phyloP scores from a whole-genome alignment of 2,113 vertebrate genomes.

The Delphinus delphis region DNA sequence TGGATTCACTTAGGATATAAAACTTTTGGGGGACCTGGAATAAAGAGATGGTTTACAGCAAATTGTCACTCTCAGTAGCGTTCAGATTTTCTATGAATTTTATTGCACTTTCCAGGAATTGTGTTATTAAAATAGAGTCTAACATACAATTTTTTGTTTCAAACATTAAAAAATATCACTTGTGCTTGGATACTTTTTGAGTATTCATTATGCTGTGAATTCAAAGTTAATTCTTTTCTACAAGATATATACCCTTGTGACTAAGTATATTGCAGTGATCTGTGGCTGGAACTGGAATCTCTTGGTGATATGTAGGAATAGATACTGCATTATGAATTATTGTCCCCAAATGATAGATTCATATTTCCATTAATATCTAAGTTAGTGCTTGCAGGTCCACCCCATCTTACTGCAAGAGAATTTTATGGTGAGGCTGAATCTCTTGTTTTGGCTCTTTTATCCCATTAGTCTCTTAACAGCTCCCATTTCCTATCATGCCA shows the following conservation, averaged over 20 bases:
- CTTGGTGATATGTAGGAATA: conserved; percentile 35
- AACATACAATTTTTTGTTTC: conserved; percentile 22
- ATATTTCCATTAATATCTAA: neutral
- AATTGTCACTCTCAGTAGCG: neutral
- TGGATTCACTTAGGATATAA: neutral
- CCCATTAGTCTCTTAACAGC: neutral
- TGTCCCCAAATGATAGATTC: neutral
- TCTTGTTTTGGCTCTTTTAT: neutral
- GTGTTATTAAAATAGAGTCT: conserved; percentile 14
- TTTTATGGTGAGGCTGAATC: neutral
- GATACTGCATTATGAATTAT: neutral
- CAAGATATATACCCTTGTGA: neutral
- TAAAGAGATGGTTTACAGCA: conserved; percentile 15
- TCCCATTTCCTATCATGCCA: neutral
- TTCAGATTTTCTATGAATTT: conserved; percentile 45
- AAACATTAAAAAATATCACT: neutral
- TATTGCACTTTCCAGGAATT: conserved; percentile 29
- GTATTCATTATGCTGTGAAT: conserved; percentile 12
- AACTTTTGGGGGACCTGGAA: neutral
- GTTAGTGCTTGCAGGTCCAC: neutral
- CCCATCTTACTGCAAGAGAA: neutral
- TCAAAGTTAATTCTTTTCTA: conserved; percentile 15
- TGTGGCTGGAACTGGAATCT: conserved; percentile 1
- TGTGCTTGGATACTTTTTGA: conserved; percentile 26
- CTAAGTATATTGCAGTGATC: neutral